A percentile compares a stretch with the other conserved stretches of the same genome.
These are phyloP conservation scores for Molossus alvarezi DNA, from an alignment of 2,797 vertebrate genomes.

Conservation along the genomic window DNA sequence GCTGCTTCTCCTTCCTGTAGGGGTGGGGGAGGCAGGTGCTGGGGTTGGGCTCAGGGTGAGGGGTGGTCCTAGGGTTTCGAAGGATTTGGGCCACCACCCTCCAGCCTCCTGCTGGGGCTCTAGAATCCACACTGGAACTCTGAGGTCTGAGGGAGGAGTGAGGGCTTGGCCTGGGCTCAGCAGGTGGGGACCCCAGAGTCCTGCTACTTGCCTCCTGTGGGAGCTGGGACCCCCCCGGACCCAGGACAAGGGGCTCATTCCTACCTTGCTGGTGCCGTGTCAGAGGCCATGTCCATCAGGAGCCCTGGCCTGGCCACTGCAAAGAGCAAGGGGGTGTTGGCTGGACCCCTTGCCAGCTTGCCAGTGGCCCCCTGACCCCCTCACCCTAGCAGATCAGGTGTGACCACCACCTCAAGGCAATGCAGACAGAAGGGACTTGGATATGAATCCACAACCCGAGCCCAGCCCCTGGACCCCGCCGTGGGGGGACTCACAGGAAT, in stretches of 20 bases:
- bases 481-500: slow-evolving; percentile 84
- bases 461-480: background rate
- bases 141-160: background rate
- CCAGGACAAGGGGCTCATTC: background rate
- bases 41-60: background rate
- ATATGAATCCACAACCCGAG: background rate
- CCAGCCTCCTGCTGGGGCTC: background rate
- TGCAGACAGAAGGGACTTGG: background rate
- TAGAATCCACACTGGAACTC: background rate
- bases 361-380: background rate
- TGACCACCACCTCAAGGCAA: background rate
- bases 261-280: slow-evolving; percentile 46
- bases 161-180: background rate
- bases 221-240: background rate
- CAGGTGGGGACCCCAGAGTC: background rate
- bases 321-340: background rate
- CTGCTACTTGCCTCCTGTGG: background rate
- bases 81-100: background rate
- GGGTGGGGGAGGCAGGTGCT: background rate
- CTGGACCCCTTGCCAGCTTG: background rate
- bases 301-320: slow-evolving; percentile 68
- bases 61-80: background rate
- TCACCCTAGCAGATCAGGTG: background rate
- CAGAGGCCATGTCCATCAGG: background rate
- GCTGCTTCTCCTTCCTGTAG: slow-evolving; percentile 79